Conservation (phyloP, 2,113 vertebrate species). For the Tamias sibiricus region DNA sequence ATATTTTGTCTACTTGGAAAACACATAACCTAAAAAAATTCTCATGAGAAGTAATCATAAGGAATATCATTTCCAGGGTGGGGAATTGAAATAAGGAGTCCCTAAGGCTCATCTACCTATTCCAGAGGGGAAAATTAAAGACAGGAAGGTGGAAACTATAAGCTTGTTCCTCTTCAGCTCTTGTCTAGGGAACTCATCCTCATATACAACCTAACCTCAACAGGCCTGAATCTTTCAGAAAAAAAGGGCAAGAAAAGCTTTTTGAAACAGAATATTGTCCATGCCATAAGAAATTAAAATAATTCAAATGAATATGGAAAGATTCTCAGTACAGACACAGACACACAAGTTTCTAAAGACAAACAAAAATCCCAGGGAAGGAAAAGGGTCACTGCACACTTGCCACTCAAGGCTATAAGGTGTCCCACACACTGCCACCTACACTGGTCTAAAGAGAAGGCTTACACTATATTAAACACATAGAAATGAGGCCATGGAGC, state of each 20-base stretch:
- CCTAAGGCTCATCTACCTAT: background rate
- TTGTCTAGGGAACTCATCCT: background rate
- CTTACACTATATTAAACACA: background rate
- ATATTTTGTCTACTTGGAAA: background rate
- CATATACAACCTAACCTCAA: background rate
- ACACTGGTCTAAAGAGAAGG: background rate
- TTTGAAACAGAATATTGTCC: background rate
- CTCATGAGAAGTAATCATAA: background rate
- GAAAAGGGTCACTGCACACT: background rate
- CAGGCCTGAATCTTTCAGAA: background rate
- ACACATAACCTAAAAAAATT: background rate
- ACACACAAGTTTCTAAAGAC: background rate
- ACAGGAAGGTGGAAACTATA: background rate
- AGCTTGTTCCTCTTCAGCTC: background rate
- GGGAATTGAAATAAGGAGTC: background rate
- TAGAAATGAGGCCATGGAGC: background rate
- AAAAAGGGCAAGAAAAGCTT: background rate
- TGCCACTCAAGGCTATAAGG: background rate
- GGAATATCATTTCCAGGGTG: background rate
- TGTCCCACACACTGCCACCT: background rate
- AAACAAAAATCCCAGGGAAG: background rate
- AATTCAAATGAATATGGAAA: constrained; percentile 10
- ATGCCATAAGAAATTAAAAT: background rate
- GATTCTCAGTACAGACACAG: background rate
- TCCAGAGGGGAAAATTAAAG: background rate